A percentile compares a stretch with the other conserved stretches of the same genome.
phyloP scores from a whole-genome alignment of 2,113 vertebrate species.

The Anguilla rostrata region DNA sequence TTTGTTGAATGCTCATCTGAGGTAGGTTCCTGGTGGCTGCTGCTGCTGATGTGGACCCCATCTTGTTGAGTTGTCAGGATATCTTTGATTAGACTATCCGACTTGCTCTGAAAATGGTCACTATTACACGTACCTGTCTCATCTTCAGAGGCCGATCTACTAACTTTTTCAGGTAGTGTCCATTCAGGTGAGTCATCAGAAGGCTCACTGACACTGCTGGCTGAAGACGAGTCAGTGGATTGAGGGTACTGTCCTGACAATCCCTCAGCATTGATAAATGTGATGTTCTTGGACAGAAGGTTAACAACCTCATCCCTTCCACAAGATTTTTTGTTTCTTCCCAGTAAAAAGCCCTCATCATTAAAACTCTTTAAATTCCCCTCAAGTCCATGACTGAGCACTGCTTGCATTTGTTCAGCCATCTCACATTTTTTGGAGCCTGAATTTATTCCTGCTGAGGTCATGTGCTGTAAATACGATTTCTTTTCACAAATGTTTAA shows the following conservation, averaged over 20 bases:
- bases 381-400: not conserved
- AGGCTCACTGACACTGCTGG: not conserved
- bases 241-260: not conserved
- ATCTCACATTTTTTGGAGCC: not conserved
- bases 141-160: not conserved
- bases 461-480: not conserved
- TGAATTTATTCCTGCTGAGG: not conserved
- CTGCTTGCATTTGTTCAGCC: not conserved
- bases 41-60: not conserved
- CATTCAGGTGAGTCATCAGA: not conserved
- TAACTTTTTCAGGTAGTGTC: not conserved
- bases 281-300: not conserved
- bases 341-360: not conserved
- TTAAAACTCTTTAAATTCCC: constrained; percentile 2
- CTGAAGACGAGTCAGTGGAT: not conserved
- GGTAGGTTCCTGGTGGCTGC: not conserved
- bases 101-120: not conserved
- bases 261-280: not conserved
- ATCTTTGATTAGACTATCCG: not conserved
- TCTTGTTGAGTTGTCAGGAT: not conserved
- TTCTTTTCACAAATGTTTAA: not conserved
- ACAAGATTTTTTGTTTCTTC: not conserved
- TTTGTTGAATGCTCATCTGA: not conserved
- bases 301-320: not conserved
- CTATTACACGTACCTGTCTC: not conserved